These are phyloP conservation scores for Darevskia nairensis DNA, from an alignment of 2,797 vertebrate species.

Conservation along the genomic window DNA sequence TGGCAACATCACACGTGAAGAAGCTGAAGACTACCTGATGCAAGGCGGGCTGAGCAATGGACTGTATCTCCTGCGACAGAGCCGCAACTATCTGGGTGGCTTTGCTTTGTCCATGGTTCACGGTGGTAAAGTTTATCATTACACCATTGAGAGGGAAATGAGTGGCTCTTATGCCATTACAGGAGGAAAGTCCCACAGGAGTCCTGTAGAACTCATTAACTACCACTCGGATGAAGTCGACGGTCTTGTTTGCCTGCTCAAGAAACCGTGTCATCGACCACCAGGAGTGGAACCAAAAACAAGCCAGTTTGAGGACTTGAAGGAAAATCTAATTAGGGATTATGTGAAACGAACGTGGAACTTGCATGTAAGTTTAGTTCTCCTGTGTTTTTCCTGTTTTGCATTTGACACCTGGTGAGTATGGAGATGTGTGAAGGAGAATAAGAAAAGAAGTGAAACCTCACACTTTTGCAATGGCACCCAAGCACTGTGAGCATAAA, in stretches of 20 bases:
- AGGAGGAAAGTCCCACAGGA: conserved; percentile 88
- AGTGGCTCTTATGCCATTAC: conserved; percentile 90
- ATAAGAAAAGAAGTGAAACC: neutral
- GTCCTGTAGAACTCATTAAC: conserved; percentile 87
- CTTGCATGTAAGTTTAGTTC: conserved; percentile 83
- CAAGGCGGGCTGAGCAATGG: conserved; percentile 83
- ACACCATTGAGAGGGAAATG: conserved; percentile 92
- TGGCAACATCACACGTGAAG: conserved; percentile 95
- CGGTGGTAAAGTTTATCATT: conserved; percentile 87
- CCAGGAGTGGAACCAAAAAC: conserved; percentile 91
- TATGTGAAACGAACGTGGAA: conserved; percentile 96
- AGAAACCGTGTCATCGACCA: conserved; percentile 88
- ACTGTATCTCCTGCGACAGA: conserved; percentile 90
- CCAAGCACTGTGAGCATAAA: neutral
- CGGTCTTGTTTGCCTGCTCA: conserved; percentile 90
- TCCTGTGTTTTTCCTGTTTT: neutral
- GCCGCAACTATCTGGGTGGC: conserved; percentile 93
- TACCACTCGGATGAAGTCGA: conserved; percentile 91
- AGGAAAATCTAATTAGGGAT: conserved; percentile 92
- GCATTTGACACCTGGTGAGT: neutral
- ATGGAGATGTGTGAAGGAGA: neutral
- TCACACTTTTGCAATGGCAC: neutral
- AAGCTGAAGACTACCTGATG: conserved; percentile 89
- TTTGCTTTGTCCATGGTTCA: conserved; percentile 90
- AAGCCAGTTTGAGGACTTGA: conserved; percentile 94